phyloP scores from a whole-genome alignment of 2,113 vertebrate genomes.

The Anhinga anhinga region DNA sequence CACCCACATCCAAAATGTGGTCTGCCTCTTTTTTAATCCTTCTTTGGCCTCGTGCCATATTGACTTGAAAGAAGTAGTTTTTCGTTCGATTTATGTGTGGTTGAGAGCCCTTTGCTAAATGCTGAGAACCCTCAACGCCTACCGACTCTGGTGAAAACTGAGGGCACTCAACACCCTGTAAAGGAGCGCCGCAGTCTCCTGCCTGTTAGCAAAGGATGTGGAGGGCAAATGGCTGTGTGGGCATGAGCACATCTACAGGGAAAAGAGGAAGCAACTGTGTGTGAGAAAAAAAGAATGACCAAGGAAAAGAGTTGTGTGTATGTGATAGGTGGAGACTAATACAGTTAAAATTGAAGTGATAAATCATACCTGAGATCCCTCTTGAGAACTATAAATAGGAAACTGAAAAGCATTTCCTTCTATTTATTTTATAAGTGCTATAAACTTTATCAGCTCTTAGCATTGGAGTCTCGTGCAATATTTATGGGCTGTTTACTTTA shows the following conservation, averaged over 20 bases:
- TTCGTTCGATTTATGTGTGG: not conserved
- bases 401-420: slow-evolving; percentile 79
- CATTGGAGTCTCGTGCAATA: slow-evolving; percentile 77
- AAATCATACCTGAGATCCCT: slow-evolving; percentile 77
- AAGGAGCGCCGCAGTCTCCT: not conserved
- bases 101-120: slow-evolving; percentile 12
- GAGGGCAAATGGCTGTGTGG: slow-evolving; percentile 56
- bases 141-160: slow-evolving; percentile 53
- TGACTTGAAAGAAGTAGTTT: not conserved
- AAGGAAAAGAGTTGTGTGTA: slow-evolving; percentile 10
- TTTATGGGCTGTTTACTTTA: slow-evolving; percentile 78
- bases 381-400: slow-evolving; percentile 77
- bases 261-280: slow-evolving; percentile 52
- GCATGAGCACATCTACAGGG: slow-evolving; percentile 38
- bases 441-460: slow-evolving; percentile 83
- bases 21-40: slow-evolving; percentile 43
- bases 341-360: slow-evolving; percentile 78
- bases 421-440: slow-evolving; percentile 83
- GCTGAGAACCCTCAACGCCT: slow-evolving; percentile 4
- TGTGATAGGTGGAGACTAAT: slow-evolving; percentile 45
- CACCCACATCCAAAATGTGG: slow-evolving; percentile 50
- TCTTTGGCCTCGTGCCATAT: not conserved
- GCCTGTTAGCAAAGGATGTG: slow-evolving; percentile 41
- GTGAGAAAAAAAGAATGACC: slow-evolving; percentile 32
- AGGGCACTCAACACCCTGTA: slow-evolving; percentile 25